Percentiles rank a stretch among this genome's conserved stretches.
Evolutionary conservation across 2,888 invertebrate species (phyloP).

Genomic region (Nomada lathburiana): DNA sequence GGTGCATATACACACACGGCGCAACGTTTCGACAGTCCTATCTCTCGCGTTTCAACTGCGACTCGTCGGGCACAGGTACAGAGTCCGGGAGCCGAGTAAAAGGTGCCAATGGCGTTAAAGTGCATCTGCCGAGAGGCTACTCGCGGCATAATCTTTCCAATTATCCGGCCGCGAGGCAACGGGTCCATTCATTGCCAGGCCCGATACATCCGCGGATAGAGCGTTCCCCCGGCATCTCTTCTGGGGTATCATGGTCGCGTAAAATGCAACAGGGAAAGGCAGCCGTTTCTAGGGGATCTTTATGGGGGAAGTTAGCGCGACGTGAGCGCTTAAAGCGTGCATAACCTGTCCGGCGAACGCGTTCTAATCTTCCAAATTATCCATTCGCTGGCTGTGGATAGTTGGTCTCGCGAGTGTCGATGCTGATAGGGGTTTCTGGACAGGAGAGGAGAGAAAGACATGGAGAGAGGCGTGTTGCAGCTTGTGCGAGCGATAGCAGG

Average conservation of each 20-base stretch:
- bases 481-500: slow-evolving; percentile 6
- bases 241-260: slow-evolving; percentile 42
- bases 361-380: slow-evolving; percentile 69
- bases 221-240: slow-evolving; percentile 10
- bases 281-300: slow-evolving; percentile 52
- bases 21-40: slow-evolving; percentile 34
- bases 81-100: slow-evolving; percentile 29
- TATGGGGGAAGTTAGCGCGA: slow-evolving; percentile 48
- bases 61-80: not conserved
- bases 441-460: too few species aligned
- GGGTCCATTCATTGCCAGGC: slow-evolving; percentile 60
- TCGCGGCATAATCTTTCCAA: slow-evolving; percentile 70
- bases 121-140: slow-evolving; percentile 43
- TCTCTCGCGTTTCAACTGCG: slow-evolving; percentile 31
- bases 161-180: slow-evolving; percentile 64
- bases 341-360: slow-evolving; percentile 52
- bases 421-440: not conserved
- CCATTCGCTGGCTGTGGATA: slow-evolving; percentile 47
- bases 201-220: slow-evolving; percentile 61
- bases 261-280: slow-evolving; percentile 41
- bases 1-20: not conserved
- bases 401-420: slow-evolving; percentile 55
- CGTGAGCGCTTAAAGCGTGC: slow-evolving; percentile 59
- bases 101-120: slow-evolving; percentile 57
- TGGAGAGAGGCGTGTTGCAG: not conserved